Evolutionary conservation across 2,888 invertebrate genomes (phyloP), one percentile per base, ranked within the genome.

Genomic region (Erebia aethiops): DNA sequence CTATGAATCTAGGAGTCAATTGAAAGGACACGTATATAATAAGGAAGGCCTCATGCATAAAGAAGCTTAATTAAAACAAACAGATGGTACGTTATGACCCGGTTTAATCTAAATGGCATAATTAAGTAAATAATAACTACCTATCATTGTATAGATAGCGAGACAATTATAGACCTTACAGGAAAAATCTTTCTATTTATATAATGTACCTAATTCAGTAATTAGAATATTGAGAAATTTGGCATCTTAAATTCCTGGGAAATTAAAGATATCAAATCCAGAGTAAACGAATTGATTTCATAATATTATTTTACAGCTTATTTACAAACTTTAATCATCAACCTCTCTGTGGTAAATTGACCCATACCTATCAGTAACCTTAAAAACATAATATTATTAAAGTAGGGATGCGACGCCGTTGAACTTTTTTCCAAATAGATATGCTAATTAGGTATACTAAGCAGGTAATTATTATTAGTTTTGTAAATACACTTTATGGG

Each of bases 1-100:
- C 43, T 65, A 41, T n/a, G 51, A 67, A 51, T 51, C 54, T 67
- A 46, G 49, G 2, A 46, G 70, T 70, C 72, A 64, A 62, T 66
- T 65, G 60, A 49, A 61, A 68, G 52, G n/a, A 21, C 51, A 18
- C 56, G 26, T 57, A 61, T 14, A 0, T 26, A 21, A 1, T 56
- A 62, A 35, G 21, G 65, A 65, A 14, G 54, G 54, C 49, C 49
- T 67, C 61, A 57, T 66, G 60, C 54, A 70, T 70, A 70, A 62
- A 21, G 21, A 21, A 49, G 49, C 62, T 46, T 62, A 18, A 46
- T 62, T 62, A 46, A 61, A 60, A 60, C 41, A 14, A 43, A 18
- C 10, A 61, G 61, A 13, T 3, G 26, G 26, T 26, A 16, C 13
- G 18, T 61, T 13, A 16, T 21, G 43, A 61, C 41, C 41, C 61